These are phyloP conservation scores for Paramuricea clavata DNA, from an alignment of 92 coral and sea anemone species.

Conservation along the genomic window DNA sequence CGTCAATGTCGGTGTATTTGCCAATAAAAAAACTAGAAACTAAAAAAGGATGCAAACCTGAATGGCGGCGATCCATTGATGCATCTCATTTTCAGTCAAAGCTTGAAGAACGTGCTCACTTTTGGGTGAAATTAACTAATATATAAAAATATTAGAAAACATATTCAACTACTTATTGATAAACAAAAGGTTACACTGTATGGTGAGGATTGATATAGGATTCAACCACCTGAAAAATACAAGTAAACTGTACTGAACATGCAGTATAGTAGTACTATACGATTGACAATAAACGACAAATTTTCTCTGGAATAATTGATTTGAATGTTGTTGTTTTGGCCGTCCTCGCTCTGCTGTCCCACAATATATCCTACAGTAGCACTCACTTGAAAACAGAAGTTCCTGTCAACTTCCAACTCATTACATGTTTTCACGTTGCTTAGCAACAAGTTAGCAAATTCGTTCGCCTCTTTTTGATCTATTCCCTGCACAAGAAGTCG, in stretches of 20 bases:
- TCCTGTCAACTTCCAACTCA: constrained; percentile 85
- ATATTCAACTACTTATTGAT: too few species aligned
- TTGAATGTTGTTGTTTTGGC: too few species aligned
- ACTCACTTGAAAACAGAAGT: constrained; percentile 88
- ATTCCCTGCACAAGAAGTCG: constrained; percentile 92
- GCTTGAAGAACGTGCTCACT: constrained; percentile 97
- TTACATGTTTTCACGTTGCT: constrained; percentile 92
- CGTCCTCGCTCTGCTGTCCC: too few species aligned
- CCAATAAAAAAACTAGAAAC: background rate
- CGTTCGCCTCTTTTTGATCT: constrained; percentile 85
- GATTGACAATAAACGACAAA: too few species aligned
- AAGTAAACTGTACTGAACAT: too few species aligned
- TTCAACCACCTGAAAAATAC: too few species aligned
- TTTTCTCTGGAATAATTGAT: too few species aligned
- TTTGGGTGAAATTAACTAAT: constrained; percentile 85
- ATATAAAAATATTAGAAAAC: background rate
- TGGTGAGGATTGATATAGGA: too few species aligned
- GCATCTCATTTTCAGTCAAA: constrained; percentile 88
- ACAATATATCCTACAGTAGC: too few species aligned
- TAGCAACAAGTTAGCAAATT: constrained; percentile 85
- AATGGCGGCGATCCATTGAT: constrained; percentile 92
- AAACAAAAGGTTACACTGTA: too few species aligned
- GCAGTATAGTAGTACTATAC: too few species aligned
- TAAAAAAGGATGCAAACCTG: constrained; percentile 74
- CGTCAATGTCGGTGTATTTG: background rate